Percentiles rank a stretch among this genome's conserved stretches.
phyloP scores from a whole-genome alignment of 2,888 invertebrate genomes.

The Homarus gammarus region DNA sequence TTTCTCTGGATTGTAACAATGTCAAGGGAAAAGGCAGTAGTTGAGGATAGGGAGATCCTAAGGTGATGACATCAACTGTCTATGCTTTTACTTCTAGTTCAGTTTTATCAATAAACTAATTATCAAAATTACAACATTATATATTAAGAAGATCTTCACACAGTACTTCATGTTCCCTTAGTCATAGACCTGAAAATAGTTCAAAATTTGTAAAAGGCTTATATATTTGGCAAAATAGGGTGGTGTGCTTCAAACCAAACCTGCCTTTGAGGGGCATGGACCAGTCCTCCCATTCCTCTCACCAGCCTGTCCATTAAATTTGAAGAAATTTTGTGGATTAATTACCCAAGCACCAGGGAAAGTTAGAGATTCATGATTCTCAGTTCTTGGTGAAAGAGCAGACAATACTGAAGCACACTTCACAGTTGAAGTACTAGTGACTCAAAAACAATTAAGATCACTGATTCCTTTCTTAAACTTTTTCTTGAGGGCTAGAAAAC shows the following conservation, averaged over 20 bases:
- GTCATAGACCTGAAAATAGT: slow-evolving; percentile 56
- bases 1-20: not conserved
- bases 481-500: not conserved
- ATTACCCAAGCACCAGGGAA: not conserved
- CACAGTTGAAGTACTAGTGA: slow-evolving; percentile 26
- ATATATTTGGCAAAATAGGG: slow-evolving; percentile 38
- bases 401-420: slow-evolving; percentile 59
- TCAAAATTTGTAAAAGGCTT: slow-evolving; percentile 47
- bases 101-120: slow-evolving; percentile 51
- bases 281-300: slow-evolving; percentile 24
- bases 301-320: slow-evolving; percentile 2
- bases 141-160: slow-evolving; percentile 53
- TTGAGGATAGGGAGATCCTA: slow-evolving; percentile 32
- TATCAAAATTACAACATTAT: slow-evolving; percentile 52
- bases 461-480: not conserved
- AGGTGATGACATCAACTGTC: slow-evolving; percentile 19
- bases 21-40: not conserved
- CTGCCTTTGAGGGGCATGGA: not conserved
- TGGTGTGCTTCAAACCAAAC: slow-evolving; percentile 50
- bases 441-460: not conserved
- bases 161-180: slow-evolving; percentile 51
- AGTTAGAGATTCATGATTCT: slow-evolving; percentile 54
- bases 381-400: slow-evolving; percentile 34
- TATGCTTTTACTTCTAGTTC: slow-evolving; percentile 34
- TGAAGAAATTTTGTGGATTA: not conserved